Evolutionary conservation across 2,888 invertebrate species (phyloP).

Genomic region (Epiblema foenella): DNA sequence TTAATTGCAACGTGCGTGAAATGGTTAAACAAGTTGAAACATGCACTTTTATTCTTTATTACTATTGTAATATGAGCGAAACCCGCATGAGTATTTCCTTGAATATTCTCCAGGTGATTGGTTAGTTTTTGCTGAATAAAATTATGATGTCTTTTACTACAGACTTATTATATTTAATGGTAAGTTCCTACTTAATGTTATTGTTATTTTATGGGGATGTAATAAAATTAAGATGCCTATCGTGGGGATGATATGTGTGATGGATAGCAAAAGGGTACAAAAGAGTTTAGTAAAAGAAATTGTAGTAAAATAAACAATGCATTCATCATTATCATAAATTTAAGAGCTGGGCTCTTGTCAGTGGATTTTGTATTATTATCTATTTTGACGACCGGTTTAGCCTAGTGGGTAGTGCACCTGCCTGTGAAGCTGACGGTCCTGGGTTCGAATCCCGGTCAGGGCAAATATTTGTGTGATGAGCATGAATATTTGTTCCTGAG

Average conservation of each 20-base stretch:
- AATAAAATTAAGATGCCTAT: background rate
- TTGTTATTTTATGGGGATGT: background rate
- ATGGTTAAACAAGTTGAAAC: background rate
- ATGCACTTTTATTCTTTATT: background rate
- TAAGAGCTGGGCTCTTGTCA: too few relatives aligned
- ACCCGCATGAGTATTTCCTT: background rate
- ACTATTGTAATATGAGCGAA: background rate
- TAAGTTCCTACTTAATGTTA: background rate
- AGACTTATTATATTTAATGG: slow-evolving; percentile 16
- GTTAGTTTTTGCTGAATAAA: slow-evolving; percentile 23
- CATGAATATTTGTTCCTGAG: too few relatives aligned
- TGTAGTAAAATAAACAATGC: too few relatives aligned
- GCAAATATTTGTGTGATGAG: too few relatives aligned
- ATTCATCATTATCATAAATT: too few relatives aligned
- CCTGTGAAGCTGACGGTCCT: too few relatives aligned
- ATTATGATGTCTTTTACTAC: slow-evolving; percentile 20
- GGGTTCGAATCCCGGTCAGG: too few relatives aligned
- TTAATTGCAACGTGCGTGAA: slow-evolving; percentile 18
- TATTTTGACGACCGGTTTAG: too few relatives aligned
- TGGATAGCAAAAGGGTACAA: background rate
- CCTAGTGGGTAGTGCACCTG: too few relatives aligned
- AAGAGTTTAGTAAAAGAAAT: too few relatives aligned
- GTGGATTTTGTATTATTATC: too few relatives aligned
- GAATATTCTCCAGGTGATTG: background rate
- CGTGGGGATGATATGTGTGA: background rate